These are phyloP conservation scores for Marmota monax DNA, from an alignment of 2,113 vertebrate species.

Conservation along the genomic window DNA sequence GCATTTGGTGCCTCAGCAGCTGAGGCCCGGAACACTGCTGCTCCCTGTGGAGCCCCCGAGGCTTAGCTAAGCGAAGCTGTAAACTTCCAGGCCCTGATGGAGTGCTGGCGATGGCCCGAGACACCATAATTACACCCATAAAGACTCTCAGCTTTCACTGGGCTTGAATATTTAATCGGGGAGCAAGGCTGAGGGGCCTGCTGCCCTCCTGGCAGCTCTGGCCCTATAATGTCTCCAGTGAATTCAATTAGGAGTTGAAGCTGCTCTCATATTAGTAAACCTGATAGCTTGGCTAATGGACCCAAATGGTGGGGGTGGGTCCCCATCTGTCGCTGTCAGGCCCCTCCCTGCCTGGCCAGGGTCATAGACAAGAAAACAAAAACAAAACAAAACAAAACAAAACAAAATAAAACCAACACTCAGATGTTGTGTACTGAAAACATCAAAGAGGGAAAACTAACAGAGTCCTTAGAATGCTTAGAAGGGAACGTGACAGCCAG, in stretches of 20 bases:
- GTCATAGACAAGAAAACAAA: conserved; percentile 41
- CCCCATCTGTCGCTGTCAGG: conserved; percentile 59
- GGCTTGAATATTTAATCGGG: conserved; percentile 77
- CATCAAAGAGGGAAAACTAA: fast-evolving
- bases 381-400: conserved; percentile 27
- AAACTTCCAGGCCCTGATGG: conserved; percentile 58
- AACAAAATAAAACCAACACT: neutral
- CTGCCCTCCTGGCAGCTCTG: conserved; percentile 52
- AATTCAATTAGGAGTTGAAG: conserved; percentile 70
- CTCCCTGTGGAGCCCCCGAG: neutral
- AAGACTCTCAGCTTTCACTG: conserved; percentile 48
- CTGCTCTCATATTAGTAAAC: conserved; percentile 55
- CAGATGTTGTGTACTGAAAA: neutral
- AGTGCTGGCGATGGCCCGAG: conserved; percentile 61
- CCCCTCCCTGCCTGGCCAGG: conserved; percentile 56
- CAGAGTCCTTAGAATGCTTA: neutral
- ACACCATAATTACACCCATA: conserved; percentile 67
- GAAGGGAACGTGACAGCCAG: fast-evolving
- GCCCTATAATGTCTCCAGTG: conserved; percentile 48
- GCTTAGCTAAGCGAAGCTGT: neutral
- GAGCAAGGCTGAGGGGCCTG: conserved; percentile 40
- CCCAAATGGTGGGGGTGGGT: conserved; percentile 66
- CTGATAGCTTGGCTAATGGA: conserved; percentile 71
- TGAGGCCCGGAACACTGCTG: neutral
- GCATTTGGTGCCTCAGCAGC: neutral